A percentile compares a stretch with the other conserved stretches of the same genome.
Conservation (phyloP, 2,797 vertebrate species). For the Chelmon rostratus region DNA sequence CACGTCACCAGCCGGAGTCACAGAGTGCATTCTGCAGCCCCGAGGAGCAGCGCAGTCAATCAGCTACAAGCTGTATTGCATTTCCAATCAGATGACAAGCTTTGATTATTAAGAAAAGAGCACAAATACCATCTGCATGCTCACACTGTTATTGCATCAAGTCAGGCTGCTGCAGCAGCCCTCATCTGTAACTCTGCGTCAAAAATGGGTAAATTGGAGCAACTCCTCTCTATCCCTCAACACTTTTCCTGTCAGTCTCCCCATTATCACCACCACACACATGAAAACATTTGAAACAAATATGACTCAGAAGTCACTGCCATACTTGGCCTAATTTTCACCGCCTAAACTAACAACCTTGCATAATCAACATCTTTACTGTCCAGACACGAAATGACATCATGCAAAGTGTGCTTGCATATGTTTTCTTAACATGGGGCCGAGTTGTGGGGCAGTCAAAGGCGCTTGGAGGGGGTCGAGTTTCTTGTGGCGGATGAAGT, state of each 20-base stretch:
- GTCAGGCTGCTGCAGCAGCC: background rate
- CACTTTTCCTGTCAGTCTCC: background rate
- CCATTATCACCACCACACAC: background rate
- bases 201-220: background rate
- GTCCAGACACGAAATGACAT: conserved; percentile 70
- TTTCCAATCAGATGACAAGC: background rate
- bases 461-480: conserved; percentile 30
- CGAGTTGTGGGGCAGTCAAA: conserved; percentile 38
- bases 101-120: background rate
- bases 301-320: conserved; percentile 14
- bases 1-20: conserved; percentile 58
- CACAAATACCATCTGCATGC: conserved; percentile 4
- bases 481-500: conserved; percentile 19
- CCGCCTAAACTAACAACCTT: conserved; percentile 41
- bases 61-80: background rate
- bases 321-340: conserved; percentile 54
- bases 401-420: conserved; percentile 58
- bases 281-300: conserved; percentile 34
- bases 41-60: conserved; percentile 12
- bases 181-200: background rate
- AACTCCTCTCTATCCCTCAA: background rate
- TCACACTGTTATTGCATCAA: background rate
- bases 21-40: conserved; percentile 50
- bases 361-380: conserved; percentile 45
- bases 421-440: conserved; percentile 72